Conservation (phyloP, 2,888 invertebrate genomes). For the Aproaerema taeniolella region DNA sequence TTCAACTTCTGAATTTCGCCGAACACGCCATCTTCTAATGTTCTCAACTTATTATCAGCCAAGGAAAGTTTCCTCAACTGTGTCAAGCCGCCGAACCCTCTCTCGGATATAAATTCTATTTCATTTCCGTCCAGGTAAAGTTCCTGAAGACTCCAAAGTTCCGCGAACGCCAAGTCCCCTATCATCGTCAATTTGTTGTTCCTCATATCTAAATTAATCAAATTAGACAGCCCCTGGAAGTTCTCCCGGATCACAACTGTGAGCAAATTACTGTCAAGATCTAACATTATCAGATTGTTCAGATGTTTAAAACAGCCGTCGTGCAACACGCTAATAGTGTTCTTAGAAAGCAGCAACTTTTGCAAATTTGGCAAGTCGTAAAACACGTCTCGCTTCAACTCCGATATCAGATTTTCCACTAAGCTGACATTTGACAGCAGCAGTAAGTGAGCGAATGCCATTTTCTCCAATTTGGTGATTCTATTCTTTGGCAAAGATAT, state of each 20-base stretch:
- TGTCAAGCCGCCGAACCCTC: slow-evolving; percentile 86
- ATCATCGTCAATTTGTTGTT: slow-evolving; percentile 87
- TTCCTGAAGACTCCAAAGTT: slow-evolving; percentile 85
- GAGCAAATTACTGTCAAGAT: slow-evolving; percentile 86
- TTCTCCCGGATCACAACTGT: slow-evolving; percentile 86
- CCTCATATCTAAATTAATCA: slow-evolving; percentile 85
- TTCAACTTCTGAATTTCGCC: slow-evolving; percentile 83
- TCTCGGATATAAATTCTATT: slow-evolving; percentile 85
- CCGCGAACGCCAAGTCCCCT: slow-evolving; percentile 88
- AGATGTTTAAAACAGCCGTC: slow-evolving; percentile 89
- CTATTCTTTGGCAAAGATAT: slow-evolving; percentile 84
- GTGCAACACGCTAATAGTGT: slow-evolving; percentile 89
- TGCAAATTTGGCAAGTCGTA: slow-evolving; percentile 84
- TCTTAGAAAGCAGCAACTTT: slow-evolving; percentile 88
- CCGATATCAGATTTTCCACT: slow-evolving; percentile 85
- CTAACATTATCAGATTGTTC: slow-evolving; percentile 85
- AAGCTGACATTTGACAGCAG: slow-evolving; percentile 83
- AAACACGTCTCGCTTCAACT: slow-evolving; percentile 86
- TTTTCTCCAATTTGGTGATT: slow-evolving; percentile 81
- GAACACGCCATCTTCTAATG: slow-evolving; percentile 83
- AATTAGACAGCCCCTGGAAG: slow-evolving; percentile 85
- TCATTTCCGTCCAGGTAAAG: slow-evolving; percentile 83
- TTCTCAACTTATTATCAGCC: slow-evolving; percentile 85
- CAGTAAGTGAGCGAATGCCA: slow-evolving; percentile 86
- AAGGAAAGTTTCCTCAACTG: slow-evolving; percentile 84